Evolutionary conservation across 2,888 invertebrate species (phyloP), one percentile per base, ranked within the genome.

Genomic region (Branchellion lobata): DNA sequence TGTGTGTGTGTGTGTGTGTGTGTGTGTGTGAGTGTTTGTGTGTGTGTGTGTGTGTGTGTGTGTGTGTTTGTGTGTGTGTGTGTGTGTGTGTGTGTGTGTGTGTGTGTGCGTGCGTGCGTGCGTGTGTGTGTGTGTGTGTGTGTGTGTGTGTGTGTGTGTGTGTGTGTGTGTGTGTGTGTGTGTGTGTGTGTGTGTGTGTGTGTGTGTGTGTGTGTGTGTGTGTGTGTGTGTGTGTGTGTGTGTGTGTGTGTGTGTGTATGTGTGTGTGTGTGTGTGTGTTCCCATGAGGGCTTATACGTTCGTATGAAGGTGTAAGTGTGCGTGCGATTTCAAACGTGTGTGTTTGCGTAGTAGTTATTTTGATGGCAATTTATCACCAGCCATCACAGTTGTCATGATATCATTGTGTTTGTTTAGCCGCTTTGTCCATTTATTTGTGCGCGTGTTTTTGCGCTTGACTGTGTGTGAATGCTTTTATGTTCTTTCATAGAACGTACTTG

Each of bases 161-260:
- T 57, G n/a, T 65, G 65, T 65, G 65, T 65, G 29, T 40, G 40
- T 69, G 71, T 69, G 27, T 69, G 71, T 69, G 34, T 69, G 3
- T 29, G 71, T 69, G 33, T 24, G 27, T 69, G 71, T 29, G 34
- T 31, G 71, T 69, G 5, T 69, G 33, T 21, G 71, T 69, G 34
- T 69, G 71, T 31, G 71, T 29, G 5, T 29, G 33, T 69, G n/a
- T 69, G 71, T 69, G 18, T 69, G 27, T 24, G 18, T 69, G 27
- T 31, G 18, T 31, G 3, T 29, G 34, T 29, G 33, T 31, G 34
- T 69, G 71, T 69, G 34, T 24, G 27, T 69, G 18, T 31, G 8
- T 29, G 34, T 29, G 27, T 29, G 21, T 24, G 29, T 69, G 34
- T 31, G 11, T 8, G 27, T 69, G 5, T 69, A 8, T 69, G 27